Evolutionary conservation across 1,140 invertebrate genomes (phyloP).

Genomic region (Drosophila biarmipes): DNA sequence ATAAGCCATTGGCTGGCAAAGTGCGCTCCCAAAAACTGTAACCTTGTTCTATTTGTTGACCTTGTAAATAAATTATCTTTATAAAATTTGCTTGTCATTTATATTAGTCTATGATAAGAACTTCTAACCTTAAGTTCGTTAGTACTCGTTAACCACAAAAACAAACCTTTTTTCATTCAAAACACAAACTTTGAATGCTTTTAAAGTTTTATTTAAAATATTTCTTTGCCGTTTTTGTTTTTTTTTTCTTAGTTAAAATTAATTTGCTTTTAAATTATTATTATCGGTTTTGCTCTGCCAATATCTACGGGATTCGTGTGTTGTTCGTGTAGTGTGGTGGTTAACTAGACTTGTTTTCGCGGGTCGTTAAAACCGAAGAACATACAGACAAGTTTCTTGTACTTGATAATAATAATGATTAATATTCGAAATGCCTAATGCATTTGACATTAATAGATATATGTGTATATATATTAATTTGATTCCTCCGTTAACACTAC

Average conservation of each 20-base stretch:
- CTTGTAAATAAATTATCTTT: constrained; percentile 33
- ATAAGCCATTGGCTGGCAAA: constrained; percentile 81
- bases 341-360: constrained; percentile 36
- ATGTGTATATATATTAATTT: constrained; percentile 68
- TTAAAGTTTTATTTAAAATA: constrained; percentile 83
- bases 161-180: constrained; percentile 11
- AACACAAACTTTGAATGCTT: constrained; percentile 50
- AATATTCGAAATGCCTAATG: constrained; percentile 72
- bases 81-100: no score
- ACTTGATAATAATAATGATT: constrained; percentile 63
- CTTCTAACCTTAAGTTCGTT: no score
- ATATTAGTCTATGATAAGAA: no score
- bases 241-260: constrained; percentile 65
- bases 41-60: neutral
- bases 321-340: constrained; percentile 25
- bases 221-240: constrained; percentile 57
- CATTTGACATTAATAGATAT: constrained; percentile 63
- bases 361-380: constrained; percentile 54
- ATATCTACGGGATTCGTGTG: constrained; percentile 34
- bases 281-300: constrained; percentile 64
- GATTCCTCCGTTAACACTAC: constrained; percentile 73
- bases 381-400: constrained; percentile 63
- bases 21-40: constrained; percentile 67
- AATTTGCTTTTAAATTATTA: constrained; percentile 71
- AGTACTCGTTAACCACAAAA: neutral